Evolutionary conservation across 2,113 vertebrate species (phyloP).

Genomic region (Perca flavescens): DNA sequence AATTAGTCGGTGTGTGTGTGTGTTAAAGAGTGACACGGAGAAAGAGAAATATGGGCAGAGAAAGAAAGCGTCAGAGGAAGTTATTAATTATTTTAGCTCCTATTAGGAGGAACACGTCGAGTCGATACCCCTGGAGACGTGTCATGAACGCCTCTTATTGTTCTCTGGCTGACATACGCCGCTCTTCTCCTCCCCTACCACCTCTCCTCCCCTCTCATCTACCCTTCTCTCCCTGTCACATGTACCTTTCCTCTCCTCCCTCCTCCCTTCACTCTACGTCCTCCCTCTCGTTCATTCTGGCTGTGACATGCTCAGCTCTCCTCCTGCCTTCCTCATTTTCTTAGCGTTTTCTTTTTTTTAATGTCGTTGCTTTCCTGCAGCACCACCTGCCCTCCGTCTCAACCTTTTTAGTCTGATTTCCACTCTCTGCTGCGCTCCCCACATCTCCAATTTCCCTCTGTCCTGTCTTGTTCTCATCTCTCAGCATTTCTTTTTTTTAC

Average conservation of each 20-base stretch:
- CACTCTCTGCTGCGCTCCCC: conserved; percentile 18
- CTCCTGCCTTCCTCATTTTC: conserved; percentile 46
- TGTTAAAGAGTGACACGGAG: not conserved
- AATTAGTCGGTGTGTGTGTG: not conserved
- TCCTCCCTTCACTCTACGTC: conserved; percentile 21
- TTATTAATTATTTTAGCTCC: conserved; percentile 76
- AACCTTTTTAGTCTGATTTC: conserved; percentile 40
- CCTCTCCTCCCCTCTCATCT: conserved; percentile 12
- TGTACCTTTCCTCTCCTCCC: conserved; percentile 44
- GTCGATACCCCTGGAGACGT: conserved; percentile 71
- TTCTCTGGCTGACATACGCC: conserved; percentile 71
- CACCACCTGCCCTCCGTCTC: conserved; percentile 20
- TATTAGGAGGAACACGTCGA: conserved; percentile 69
- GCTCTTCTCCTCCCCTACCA: conserved; percentile 38
- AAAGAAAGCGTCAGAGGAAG: conserved; percentile 50
- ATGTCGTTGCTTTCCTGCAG: not conserved
- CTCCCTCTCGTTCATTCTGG: conserved; percentile 37
- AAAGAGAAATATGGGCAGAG: conserved; percentile 8
- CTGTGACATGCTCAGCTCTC: conserved; percentile 54
- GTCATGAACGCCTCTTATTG: conserved; percentile 78
- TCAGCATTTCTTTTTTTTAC: not conserved
- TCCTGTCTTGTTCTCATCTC: conserved; percentile 18
- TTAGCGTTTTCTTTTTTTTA: not conserved
- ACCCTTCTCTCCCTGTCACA: conserved; percentile 60
- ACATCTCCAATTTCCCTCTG: conserved; percentile 26